phyloP scores from a whole-genome alignment of 1,140 invertebrate genomes.

The Tenebrio molitor region DNA sequence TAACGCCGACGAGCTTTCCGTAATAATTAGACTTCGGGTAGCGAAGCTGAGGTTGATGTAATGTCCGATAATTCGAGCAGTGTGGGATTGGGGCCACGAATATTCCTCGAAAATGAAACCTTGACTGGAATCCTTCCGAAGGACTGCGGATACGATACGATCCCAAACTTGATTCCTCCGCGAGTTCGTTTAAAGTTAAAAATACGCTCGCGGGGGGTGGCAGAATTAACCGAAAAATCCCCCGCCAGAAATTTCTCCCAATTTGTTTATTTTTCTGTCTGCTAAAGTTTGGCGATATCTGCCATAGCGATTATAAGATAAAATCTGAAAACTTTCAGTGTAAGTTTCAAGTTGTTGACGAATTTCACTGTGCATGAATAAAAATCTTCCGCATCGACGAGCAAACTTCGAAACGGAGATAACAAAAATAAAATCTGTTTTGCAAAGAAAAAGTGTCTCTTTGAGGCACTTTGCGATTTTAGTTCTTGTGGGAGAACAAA shows the following conservation, averaged over 20 bases:
- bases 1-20: conserved; percentile 3
- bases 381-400: neutral
- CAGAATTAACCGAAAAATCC: conserved; percentile 5
- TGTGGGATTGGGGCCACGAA: conserved; percentile 15
- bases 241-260: no score
- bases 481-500: no score
- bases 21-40: conserved; percentile 29
- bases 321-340: neutral
- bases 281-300: no score
- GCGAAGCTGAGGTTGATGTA: conserved; percentile 30
- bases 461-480: neutral
- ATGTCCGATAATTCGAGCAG: conserved; percentile 26
- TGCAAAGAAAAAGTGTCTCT: no score
- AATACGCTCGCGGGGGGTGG: neutral
- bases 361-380: conserved; percentile 1
- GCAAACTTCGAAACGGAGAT: neutral
- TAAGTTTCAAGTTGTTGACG: neutral
- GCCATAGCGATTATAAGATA: neutral
- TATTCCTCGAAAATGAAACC: conserved; percentile 28
- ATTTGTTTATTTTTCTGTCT: no score
- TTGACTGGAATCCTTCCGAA: conserved; percentile 13
- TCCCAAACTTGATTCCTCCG: conserved; percentile 1
- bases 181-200: conserved; percentile 2
- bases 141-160: conserved; percentile 23
- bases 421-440: neutral